Evolutionary conservation across 2,888 invertebrate species (phyloP).

Genomic region (Leptinotarsa peninsularis): DNA sequence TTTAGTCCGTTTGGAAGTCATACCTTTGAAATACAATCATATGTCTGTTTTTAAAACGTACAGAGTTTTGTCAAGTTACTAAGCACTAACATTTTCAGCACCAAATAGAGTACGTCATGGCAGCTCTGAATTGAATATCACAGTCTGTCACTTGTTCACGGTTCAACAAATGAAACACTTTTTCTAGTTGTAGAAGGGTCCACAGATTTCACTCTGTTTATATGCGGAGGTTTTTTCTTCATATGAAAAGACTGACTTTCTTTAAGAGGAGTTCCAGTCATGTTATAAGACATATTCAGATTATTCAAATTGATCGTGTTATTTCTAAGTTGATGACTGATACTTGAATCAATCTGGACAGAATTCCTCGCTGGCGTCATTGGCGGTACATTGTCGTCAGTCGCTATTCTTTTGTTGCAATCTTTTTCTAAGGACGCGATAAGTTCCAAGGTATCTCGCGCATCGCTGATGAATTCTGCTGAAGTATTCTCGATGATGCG

Average conservation of each 20-base stretch:
- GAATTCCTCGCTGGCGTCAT: constrained; percentile 49
- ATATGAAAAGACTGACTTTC: constrained; percentile 14
- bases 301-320: constrained; percentile 44
- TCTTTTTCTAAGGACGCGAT: constrained; percentile 44
- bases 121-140: neutral
- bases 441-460: constrained; percentile 34
- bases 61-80: too few species aligned
- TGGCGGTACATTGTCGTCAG: constrained; percentile 40
- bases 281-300: constrained; percentile 38
- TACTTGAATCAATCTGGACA: constrained; percentile 41
- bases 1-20: too few species aligned
- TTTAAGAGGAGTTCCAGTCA: neutral
- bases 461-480: constrained; percentile 68
- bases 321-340: constrained; percentile 42
- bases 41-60: too few species aligned
- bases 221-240: neutral
- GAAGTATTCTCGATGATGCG: constrained; percentile 71
- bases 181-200: constrained; percentile 30
- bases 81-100: too few species aligned
- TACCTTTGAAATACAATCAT: too few species aligned
- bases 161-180: constrained; percentile 45
- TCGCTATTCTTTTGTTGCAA: constrained; percentile 33
- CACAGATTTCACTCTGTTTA: constrained; percentile 25
- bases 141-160: neutral
- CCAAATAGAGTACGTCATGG: too few species aligned